A percentile compares a stretch with the other conserved stretches of the same genome.
Conservation (phyloP, 2,797 vertebrate species). For the Pteronotus mesoamericanus region DNA sequence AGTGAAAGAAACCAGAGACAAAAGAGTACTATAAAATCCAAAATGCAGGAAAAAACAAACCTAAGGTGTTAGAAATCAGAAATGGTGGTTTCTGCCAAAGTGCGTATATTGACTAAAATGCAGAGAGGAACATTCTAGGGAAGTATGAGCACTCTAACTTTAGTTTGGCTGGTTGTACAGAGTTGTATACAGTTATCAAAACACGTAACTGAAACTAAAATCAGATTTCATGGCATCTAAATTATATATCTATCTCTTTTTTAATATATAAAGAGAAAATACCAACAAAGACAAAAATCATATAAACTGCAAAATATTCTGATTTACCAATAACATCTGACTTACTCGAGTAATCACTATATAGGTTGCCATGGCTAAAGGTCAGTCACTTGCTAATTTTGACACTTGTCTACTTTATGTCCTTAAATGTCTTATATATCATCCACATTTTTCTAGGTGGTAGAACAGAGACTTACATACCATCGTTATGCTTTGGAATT, state of each 20-base stretch:
- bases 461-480: background rate
- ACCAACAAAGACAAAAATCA: background rate
- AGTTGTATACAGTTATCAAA: background rate
- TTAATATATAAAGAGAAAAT: background rate
- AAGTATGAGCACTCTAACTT: background rate
- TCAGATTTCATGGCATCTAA: background rate
- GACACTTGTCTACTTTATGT: background rate
- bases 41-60: background rate
- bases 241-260: background rate
- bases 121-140: background rate
- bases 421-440: background rate
- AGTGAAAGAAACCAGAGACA: background rate
- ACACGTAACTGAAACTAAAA: background rate
- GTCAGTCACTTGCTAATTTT: background rate
- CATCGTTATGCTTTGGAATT: background rate
- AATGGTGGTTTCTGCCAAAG: background rate
- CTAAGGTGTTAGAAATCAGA: background rate
- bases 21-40: background rate
- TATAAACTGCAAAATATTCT: background rate
- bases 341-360: background rate
- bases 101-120: background rate
- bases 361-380: background rate
- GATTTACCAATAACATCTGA: background rate
- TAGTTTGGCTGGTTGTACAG: background rate
- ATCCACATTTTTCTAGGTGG: background rate